Conservation (phyloP, 1,140 invertebrate species). For the Triops longicaudatus region DNA sequence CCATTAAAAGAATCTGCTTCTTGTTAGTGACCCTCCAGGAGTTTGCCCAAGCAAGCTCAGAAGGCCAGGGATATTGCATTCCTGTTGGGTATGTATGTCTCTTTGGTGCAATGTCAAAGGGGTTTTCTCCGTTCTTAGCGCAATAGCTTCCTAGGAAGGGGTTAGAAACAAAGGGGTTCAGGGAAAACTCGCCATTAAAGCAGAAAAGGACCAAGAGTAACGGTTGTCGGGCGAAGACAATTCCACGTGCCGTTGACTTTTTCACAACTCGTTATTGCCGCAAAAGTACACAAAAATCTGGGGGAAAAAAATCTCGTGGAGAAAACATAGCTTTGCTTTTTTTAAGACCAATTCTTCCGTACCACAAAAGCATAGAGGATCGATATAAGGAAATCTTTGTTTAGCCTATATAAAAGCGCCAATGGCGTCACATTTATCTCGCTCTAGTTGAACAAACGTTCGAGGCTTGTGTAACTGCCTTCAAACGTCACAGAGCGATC, state of each 20-base stretch:
- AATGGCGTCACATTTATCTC: not conserved
- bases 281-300: not conserved
- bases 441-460: not conserved
- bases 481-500: not conserved
- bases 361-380: not conserved
- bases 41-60: not conserved
- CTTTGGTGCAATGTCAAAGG: not conserved
- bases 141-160: not conserved
- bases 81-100: not conserved
- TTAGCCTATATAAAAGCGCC: not conserved
- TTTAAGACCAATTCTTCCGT: not conserved
- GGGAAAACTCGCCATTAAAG: not conserved
- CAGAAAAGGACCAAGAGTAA: not conserved
- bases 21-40: not conserved
- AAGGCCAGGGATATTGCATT: constrained; percentile 10
- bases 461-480: not conserved
- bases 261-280: not conserved
- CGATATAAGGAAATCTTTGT: not conserved
- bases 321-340: not conserved
- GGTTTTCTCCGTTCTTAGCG: not conserved
- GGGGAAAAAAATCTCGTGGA: not conserved
- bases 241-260: not conserved
- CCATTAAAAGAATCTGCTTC: not conserved
- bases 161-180: not conserved
- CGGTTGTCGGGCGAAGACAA: too few relatives aligned